These are phyloP conservation scores for Cephus nigrinus DNA, from an alignment of 2,888 invertebrate species.

Conservation along the genomic window DNA sequence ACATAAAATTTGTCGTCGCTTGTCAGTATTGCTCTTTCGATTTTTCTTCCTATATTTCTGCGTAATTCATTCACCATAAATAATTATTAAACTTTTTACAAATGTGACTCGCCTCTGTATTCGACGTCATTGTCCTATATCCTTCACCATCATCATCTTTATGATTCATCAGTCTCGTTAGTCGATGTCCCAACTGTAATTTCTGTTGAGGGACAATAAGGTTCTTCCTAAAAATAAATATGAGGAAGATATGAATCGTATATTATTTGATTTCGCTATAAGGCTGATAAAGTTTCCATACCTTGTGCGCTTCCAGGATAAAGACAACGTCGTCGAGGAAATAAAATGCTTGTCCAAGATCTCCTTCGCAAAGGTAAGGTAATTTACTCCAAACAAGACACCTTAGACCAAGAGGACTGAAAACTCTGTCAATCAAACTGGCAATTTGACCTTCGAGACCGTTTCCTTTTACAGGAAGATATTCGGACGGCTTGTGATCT, in stretches of 20 bases:
- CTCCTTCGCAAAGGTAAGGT: constrained; percentile 97
- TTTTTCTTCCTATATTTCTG: constrained; percentile 48
- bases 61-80: constrained; percentile 54
- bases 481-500: constrained; percentile 79
- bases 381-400: constrained; percentile 88
- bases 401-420: constrained; percentile 77
- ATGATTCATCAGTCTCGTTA: neutral
- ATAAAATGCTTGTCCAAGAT: constrained; percentile 90
- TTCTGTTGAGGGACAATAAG: neutral
- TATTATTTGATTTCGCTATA: neutral
- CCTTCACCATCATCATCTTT: neutral
- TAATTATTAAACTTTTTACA: constrained; percentile 62
- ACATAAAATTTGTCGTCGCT: constrained; percentile 59
- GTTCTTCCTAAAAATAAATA: constrained; percentile 2
- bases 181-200: neutral
- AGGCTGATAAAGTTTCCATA: constrained; percentile 8
- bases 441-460: constrained; percentile 85
- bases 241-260: neutral
- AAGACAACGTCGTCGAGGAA: constrained; percentile 93
- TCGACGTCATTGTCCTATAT: neutral
- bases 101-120: constrained; percentile 49
- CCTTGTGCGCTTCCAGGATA: constrained; percentile 72
- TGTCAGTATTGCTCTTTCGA: constrained; percentile 59
- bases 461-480: constrained; percentile 74
- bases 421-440: constrained; percentile 75